Evolutionary conservation across 2,113 vertebrate genomes (phyloP).

Genomic region (Grammomys dolichurus): DNA sequence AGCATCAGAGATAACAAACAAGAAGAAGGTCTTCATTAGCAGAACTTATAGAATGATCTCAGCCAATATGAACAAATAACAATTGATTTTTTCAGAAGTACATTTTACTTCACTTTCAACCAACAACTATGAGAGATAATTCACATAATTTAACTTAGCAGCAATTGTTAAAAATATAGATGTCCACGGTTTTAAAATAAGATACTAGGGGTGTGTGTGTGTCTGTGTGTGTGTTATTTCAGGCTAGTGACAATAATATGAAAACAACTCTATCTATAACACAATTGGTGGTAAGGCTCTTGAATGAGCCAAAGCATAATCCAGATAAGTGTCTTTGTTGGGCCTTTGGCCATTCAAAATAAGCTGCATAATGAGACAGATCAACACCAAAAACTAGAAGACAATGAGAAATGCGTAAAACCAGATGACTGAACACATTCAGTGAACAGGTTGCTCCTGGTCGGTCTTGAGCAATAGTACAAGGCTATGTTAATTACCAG

Average conservation of each 20-base stretch:
- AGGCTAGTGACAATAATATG: neutral
- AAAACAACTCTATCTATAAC: neutral
- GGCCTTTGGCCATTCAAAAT: neutral
- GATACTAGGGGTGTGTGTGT: neutral
- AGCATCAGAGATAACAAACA: neutral
- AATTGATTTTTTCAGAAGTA: neutral
- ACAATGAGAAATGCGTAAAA: neutral
- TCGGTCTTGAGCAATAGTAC: neutral
- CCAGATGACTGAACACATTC: neutral
- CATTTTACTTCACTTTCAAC: constrained; percentile 27
- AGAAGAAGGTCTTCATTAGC: neutral
- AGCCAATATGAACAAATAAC: neutral
- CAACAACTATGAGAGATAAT: neutral
- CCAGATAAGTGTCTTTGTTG: neutral
- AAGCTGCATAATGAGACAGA: neutral
- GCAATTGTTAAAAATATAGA: neutral
- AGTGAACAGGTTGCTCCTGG: neutral
- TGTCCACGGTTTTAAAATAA: neutral
- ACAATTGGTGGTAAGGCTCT: neutral
- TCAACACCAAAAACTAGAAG: neutral
- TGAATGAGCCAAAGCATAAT: neutral
- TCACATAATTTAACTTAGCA: constrained; percentile 11
- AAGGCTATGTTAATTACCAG: neutral
- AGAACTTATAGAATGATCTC: neutral
- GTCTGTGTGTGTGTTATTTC: neutral